Conservation (phyloP, 2,888 invertebrate species). For the Trachelus tabidus region DNA sequence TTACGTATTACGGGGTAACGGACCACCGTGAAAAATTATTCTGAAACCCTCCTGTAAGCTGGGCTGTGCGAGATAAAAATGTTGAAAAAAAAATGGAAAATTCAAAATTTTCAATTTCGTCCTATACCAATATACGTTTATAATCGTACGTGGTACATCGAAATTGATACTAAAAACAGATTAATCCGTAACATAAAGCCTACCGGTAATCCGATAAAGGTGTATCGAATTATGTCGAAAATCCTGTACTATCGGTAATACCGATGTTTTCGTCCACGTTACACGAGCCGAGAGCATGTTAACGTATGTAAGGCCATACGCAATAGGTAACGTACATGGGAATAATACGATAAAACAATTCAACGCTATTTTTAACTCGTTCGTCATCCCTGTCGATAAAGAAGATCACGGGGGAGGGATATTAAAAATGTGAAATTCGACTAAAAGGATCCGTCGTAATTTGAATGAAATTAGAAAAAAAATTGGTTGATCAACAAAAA, state of each 20-base stretch:
- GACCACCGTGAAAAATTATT: slow-evolving; percentile 3
- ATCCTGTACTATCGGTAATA: not conserved
- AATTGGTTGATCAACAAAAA: not conserved
- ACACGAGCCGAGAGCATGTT: not conserved
- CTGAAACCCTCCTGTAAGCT: not conserved
- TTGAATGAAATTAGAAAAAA: not conserved
- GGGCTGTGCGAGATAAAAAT: not conserved
- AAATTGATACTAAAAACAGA: not conserved
- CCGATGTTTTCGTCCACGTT: not conserved
- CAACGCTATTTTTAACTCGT: not conserved
- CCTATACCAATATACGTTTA: not conserved
- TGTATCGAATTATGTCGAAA: not conserved
- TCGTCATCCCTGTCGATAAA: not conserved
- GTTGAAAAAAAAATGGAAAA: not conserved
- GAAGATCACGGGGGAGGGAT: not conserved
- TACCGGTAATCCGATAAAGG: not conserved
- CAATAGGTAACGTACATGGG: not conserved
- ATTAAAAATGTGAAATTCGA: not conserved
- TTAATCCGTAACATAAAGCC: not conserved
- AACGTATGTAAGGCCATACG: not conserved
- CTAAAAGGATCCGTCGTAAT: not conserved
- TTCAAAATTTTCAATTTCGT: not conserved
- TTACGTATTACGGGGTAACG: not conserved
- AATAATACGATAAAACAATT: not conserved
- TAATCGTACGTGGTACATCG: not conserved